These are phyloP conservation scores for Gadus chalcogrammus DNA, from an alignment of 2,113 vertebrate species.

Conservation along the genomic window DNA sequence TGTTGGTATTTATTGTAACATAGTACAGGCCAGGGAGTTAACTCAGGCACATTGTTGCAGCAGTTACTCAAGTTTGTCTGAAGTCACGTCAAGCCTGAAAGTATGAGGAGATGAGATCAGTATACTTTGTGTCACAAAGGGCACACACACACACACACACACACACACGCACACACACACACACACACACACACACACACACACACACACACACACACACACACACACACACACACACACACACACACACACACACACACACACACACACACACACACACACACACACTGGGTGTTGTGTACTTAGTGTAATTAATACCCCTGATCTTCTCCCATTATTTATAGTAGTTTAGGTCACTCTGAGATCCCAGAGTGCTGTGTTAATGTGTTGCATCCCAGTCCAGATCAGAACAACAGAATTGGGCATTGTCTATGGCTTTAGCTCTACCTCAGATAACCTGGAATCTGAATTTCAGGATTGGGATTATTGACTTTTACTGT, in stretches of 20 bases:
- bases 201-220: too few relatives aligned
- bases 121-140: conserved; percentile 8
- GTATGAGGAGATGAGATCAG: conserved; percentile 22
- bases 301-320: too few relatives aligned
- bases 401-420: conserved; percentile 9
- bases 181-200: too few relatives aligned
- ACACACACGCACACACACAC: too few relatives aligned
- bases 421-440: neutral
- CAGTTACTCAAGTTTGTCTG: conserved; percentile 43
- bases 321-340: too few relatives aligned
- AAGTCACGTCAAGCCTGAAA: conserved; percentile 41
- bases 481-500: too few relatives aligned
- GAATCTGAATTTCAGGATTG: neutral
- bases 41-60: conserved; percentile 45
- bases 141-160: too few relatives aligned
- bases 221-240: too few relatives aligned
- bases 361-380: conserved; percentile 13
- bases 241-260: neutral
- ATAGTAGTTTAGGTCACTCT: too few relatives aligned
- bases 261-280: conserved; percentile 1
- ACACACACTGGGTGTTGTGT: neutral
- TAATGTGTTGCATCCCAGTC: conserved; percentile 19
- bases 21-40: conserved; percentile 49
- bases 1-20: conserved; percentile 44
- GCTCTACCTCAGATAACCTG: neutral